A percentile compares a stretch with the other conserved stretches of the same genome.
Conservation (phyloP, 2,888 invertebrate species). For the Pandemis corylana region DNA sequence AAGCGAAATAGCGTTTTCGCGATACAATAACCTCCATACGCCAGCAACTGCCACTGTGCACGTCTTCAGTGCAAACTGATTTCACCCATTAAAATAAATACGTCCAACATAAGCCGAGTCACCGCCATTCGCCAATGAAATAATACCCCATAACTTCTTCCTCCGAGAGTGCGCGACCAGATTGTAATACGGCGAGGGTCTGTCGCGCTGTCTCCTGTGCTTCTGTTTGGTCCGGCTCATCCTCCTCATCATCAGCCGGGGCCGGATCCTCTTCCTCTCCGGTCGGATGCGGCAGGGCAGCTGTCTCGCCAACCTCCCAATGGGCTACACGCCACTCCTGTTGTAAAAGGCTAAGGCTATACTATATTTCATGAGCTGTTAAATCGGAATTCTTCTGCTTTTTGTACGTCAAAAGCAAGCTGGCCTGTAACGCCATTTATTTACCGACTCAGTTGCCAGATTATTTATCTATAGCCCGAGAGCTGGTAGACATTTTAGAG, state of each 20-base stretch:
- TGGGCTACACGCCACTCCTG: slow-evolving; percentile 69
- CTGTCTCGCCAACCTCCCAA: slow-evolving; percentile 69
- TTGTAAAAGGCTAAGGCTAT: neutral
- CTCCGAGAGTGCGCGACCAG: slow-evolving; percentile 64
- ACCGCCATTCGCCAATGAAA: neutral
- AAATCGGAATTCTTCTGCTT: no score
- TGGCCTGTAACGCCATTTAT: no score
- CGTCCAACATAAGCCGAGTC: neutral
- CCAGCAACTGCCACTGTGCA: no score
- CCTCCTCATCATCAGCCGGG: slow-evolving; percentile 60
- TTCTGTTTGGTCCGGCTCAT: slow-evolving; percentile 64
- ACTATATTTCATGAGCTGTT: no score
- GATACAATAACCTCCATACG: no score
- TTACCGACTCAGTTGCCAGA: no score
- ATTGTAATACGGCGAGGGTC: slow-evolving; percentile 62
- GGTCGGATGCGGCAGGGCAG: slow-evolving; percentile 54
- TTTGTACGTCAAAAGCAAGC: no score
- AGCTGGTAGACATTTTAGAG: no score
- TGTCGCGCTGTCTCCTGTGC: slow-evolving; percentile 60
- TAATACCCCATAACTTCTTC: slow-evolving; percentile 69
- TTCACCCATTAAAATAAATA: no score
- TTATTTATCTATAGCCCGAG: no score
- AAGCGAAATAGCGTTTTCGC: no score
- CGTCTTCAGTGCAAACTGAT: no score
- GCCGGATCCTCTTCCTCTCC: slow-evolving; percentile 66